These are phyloP conservation scores for Agonum fuliginosum DNA, from an alignment of 2,888 invertebrate species.

Conservation along the genomic window DNA sequence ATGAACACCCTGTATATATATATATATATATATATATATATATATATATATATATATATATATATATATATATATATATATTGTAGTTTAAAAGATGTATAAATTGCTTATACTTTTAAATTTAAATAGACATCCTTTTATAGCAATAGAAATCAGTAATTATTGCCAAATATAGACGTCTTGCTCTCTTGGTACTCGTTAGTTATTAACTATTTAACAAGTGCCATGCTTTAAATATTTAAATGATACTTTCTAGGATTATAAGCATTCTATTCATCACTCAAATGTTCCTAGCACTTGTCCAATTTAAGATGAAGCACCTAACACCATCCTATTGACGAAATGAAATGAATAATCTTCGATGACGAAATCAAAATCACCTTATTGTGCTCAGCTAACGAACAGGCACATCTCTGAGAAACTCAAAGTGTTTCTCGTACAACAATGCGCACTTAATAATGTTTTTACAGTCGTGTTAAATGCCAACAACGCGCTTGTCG, in stretches of 20 bases:
- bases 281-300: not conserved
- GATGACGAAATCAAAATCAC: conserved; percentile 31
- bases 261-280: not conserved
- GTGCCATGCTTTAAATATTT: not conserved
- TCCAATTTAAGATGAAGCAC: not conserved
- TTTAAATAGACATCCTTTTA: no score
- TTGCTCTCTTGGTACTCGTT: no score
- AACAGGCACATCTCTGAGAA: conserved; percentile 39
- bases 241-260: not conserved
- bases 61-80: no score
- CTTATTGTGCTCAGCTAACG: conserved; percentile 9
- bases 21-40: no score
- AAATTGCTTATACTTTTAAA: no score
- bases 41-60: no score
- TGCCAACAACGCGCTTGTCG: conserved; percentile 24
- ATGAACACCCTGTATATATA: no score
- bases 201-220: not conserved
- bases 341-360: conserved; percentile 11
- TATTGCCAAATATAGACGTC: not conserved
- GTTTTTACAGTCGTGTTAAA: conserved; percentile 51
- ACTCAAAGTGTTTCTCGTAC: not conserved
- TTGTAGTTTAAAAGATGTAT: no score
- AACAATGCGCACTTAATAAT: conserved; percentile 47
- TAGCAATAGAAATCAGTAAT: no score
- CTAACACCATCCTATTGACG: not conserved